Evolutionary conservation across 2,888 invertebrate genomes (phyloP), one percentile per base, ranked within the genome.

Genomic region (Amaurobius ferox): DNA sequence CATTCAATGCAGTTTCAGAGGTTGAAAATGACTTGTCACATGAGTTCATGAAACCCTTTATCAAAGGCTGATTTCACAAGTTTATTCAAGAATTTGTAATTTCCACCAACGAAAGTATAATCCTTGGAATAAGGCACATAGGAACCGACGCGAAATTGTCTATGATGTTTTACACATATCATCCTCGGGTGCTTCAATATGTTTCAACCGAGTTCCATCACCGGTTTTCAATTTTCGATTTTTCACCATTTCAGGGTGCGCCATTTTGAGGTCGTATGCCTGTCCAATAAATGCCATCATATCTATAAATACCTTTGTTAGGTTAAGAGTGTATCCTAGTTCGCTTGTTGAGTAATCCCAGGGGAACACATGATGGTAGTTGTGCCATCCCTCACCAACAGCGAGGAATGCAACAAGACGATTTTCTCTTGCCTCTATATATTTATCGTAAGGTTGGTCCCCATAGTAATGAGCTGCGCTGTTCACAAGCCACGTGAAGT

Each of bases 401-500:
- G 91, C 90, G 55, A 90, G 88, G 30, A 91, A 89, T 3, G 91
- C 89, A 7, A 92, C 91, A 13, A 90, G 77, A 7, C 89, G 79
- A 88, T 91, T 92, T 88, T 92, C 91, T 1, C 90, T 90, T 0
- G 92, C 91, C 88, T 90, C 91, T 85, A 92, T 92, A 72, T 89
- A 88, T 23, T 89, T 89, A 88, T 92, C 92, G 86, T 91, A 92
- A 0, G 92, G 92, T 88, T 90, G 90, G 89, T 90, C 91, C 32
- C 93, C 93, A 90, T 91, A 92, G 89, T 91, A 90, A 89, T 93
- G 93, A 29, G 93, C 92, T 1, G 90, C 91, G 87, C 92, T 92
- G 90, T 93, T 93, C 78, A 93, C 92, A 19, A 91, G 89, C 93
- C 92, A 93, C 2, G 93, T 93, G 90, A 95, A 94, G 88, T 93